Evolutionary conservation across 1,140 invertebrate genomes (phyloP).

Genomic region (Dendrolimus punctatus): DNA sequence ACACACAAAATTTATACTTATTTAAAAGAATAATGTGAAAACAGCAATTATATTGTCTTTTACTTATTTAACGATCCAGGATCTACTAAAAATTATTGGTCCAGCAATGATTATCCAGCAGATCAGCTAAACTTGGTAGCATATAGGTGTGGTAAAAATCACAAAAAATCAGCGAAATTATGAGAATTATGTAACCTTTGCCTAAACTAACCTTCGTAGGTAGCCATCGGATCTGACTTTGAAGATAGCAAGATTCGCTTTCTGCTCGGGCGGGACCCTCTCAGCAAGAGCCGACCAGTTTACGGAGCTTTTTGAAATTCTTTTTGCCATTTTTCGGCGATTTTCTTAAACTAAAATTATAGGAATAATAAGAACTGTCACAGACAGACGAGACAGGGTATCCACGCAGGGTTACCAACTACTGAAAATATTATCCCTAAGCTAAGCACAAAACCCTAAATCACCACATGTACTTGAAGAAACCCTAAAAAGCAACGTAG

Average conservation of each 20-base stretch:
- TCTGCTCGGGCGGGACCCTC: slow-evolving; percentile 83
- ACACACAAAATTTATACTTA: too few species aligned
- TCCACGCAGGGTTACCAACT: too few species aligned
- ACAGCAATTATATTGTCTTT: slow-evolving; percentile 1
- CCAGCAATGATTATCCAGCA: too few species aligned
- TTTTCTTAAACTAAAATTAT: slow-evolving; percentile 20
- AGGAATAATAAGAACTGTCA: slow-evolving; percentile 14
- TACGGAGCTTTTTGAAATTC: slow-evolving; percentile 81
- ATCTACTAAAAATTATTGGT: too few species aligned
- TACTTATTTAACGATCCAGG: too few species aligned
- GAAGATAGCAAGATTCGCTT: slow-evolving; percentile 79
- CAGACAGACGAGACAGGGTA: too few species aligned
- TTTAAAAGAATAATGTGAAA: neutral
- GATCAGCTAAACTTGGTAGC: too few species aligned
- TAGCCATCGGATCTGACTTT: slow-evolving; percentile 89
- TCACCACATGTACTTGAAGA: too few species aligned
- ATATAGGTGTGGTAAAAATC: too few species aligned
- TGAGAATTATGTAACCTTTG: slow-evolving; percentile 61
- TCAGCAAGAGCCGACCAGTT: slow-evolving; percentile 90
- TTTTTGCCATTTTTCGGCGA: slow-evolving; percentile 56
- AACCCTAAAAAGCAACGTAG: too few species aligned
- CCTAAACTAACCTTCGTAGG: slow-evolving; percentile 79
- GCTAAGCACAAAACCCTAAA: too few species aligned
- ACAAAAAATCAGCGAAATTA: slow-evolving; percentile 7
- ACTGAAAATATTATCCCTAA: too few species aligned